phyloP scores from a whole-genome alignment of 1,140 invertebrate genomes.

The Diachasmimorpha longicaudata region DNA sequence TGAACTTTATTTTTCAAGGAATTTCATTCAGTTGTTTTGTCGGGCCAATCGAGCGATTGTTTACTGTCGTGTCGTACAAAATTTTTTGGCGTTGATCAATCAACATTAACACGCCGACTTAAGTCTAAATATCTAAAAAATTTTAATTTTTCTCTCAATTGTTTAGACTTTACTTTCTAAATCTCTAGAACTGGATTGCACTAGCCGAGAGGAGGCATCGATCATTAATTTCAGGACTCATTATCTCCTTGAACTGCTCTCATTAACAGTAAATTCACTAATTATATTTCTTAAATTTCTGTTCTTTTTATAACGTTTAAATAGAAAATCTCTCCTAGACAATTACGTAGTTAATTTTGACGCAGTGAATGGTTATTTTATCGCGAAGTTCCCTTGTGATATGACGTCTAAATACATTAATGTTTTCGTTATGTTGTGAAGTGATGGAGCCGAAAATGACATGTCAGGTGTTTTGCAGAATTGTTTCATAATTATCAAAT shows the following conservation, averaged over 20 bases:
- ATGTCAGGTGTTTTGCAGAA: background rate
- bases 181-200: background rate
- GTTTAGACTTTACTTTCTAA: background rate
- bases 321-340: constrained; percentile 27
- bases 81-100: background rate
- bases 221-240: background rate
- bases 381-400: constrained; percentile 34
- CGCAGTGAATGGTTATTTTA: constrained; percentile 16
- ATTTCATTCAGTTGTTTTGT: background rate
- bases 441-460: background rate
- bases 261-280: background rate
- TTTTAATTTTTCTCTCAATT: background rate
- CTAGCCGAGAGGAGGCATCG: background rate
- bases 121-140: background rate
- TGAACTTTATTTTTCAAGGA: background rate
- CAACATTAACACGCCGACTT: background rate
- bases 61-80: background rate
- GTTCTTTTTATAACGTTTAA: constrained; percentile 30
- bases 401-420: constrained; percentile 26
- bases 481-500: too few relatives aligned
- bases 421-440: background rate
- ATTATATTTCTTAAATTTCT: constrained; percentile 16
- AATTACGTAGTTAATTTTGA: constrained; percentile 21
- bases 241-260: background rate
- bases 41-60: background rate